These are phyloP conservation scores for Tamias sibiricus DNA, from an alignment of 2,113 vertebrate genomes.

Conservation along the genomic window DNA sequence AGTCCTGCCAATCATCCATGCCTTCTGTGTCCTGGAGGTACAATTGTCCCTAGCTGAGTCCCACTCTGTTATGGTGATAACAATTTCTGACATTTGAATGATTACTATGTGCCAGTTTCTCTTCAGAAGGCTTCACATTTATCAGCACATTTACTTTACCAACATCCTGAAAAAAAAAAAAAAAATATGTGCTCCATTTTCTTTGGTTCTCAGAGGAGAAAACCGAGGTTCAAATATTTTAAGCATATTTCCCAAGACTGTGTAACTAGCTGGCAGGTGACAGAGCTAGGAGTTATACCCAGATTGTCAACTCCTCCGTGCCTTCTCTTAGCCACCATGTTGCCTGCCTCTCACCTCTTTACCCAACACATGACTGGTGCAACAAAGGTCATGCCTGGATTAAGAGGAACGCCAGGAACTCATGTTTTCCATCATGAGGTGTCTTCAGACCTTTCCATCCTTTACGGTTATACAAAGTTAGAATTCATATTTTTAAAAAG, in stretches of 20 bases:
- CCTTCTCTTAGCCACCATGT: accelerated
- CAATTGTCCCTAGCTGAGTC: neutral
- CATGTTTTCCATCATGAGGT: neutral
- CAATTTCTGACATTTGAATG: neutral
- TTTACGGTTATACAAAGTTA: slow-evolving; percentile 24
- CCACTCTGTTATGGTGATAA: neutral
- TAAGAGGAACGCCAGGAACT: neutral
- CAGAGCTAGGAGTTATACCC: neutral
- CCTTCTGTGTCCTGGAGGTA: neutral
- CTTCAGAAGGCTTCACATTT: neutral
- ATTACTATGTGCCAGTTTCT: neutral
- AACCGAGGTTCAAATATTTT: neutral
- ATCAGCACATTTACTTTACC: neutral
- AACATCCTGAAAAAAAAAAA: neutral
- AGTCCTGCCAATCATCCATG: neutral
- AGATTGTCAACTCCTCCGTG: accelerated
- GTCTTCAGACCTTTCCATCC: neutral
- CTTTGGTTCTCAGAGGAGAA: neutral
- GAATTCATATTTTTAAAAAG: slow-evolving; percentile 66
- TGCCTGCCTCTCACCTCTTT: neutral
- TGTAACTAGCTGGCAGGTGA: neutral
- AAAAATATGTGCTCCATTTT: neutral
- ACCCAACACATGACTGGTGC: accelerated
- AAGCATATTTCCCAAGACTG: neutral
- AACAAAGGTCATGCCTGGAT: neutral